Evolutionary conservation across 2,888 invertebrate genomes (phyloP).

Genomic region (Trachelus iudaicus): DNA sequence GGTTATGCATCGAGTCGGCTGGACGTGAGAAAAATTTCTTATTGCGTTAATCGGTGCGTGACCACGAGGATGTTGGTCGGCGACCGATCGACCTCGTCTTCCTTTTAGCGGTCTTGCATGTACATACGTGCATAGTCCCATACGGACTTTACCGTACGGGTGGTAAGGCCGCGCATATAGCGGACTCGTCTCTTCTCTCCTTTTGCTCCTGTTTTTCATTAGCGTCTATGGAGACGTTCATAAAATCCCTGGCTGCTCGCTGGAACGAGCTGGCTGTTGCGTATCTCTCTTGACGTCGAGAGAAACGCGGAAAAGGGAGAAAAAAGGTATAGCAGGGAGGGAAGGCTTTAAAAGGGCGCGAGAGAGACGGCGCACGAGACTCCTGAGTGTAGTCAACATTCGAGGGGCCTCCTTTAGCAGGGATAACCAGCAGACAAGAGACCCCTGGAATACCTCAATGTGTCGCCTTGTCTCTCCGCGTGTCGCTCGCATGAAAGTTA

Average conservation of each 20-base stretch:
- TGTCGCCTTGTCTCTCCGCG: slow-evolving; percentile 37
- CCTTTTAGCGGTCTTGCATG: neutral
- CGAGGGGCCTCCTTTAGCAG: neutral
- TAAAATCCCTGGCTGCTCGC: neutral
- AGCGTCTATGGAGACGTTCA: neutral
- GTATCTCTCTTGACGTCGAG: neutral
- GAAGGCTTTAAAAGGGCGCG: neutral
- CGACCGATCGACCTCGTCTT: neutral
- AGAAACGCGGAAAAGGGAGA: neutral
- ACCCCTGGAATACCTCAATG: slow-evolving; percentile 19
- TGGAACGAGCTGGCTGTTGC: neutral
- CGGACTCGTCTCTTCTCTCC: neutral
- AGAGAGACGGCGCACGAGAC: neutral
- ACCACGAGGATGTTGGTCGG: neutral
- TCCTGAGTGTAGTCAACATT: neutral
- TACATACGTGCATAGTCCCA: neutral
- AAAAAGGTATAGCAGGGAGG: neutral
- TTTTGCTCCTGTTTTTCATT: slow-evolving; percentile 18
- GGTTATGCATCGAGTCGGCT: neutral
- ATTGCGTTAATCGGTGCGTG: neutral
- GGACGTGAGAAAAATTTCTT: neutral
- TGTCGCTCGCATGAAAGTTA: slow-evolving; percentile 18
- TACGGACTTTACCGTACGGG: neutral
- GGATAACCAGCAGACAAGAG: neutral
- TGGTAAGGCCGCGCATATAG: neutral